Conservation (phyloP, 1,140 invertebrate species). For the Schmidtea mediterranea region DNA sequence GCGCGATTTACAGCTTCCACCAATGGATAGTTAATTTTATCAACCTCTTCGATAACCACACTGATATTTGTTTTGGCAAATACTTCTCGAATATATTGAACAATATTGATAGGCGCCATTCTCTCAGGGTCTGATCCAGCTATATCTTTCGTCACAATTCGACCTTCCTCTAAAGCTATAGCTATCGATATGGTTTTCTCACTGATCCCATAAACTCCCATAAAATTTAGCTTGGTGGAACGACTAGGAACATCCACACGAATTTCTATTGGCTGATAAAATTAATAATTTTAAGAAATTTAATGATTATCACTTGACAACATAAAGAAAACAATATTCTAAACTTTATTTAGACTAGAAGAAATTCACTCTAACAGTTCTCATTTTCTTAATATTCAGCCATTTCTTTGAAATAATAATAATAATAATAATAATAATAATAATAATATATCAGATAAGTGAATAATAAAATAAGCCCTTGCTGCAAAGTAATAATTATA, state of each 20-base stretch:
- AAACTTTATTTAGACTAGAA: too few species aligned
- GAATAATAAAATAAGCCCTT: too few species aligned
- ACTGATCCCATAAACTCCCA: conserved; percentile 36
- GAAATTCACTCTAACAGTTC: too few species aligned
- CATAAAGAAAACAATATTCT: too few species aligned
- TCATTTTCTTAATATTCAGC: too few species aligned
- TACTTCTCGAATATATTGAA: conserved; percentile 43
- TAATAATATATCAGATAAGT: too few species aligned
- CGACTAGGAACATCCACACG: conserved; percentile 42
- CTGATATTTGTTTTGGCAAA: conserved; percentile 35
- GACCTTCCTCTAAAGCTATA: conserved; percentile 39
- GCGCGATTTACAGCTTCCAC: conserved; percentile 64
- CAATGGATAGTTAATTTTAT: conserved; percentile 55
- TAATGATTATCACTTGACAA: too few species aligned
- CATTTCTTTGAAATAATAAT: too few species aligned
- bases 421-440: too few species aligned
- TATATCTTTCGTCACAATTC: conserved; percentile 40
- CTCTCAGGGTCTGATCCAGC: conserved; percentile 66
- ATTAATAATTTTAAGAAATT: too few species aligned
- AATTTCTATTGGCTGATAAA: conserved; percentile 48
- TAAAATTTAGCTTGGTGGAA: conserved; percentile 31
- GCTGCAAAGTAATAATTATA: too few species aligned
- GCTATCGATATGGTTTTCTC: conserved; percentile 3
- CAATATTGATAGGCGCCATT: conserved; percentile 55
- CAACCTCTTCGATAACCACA: conserved; percentile 31